Conservation (phyloP, 1,140 invertebrate genomes). For the Drosophila dunni region DNA sequence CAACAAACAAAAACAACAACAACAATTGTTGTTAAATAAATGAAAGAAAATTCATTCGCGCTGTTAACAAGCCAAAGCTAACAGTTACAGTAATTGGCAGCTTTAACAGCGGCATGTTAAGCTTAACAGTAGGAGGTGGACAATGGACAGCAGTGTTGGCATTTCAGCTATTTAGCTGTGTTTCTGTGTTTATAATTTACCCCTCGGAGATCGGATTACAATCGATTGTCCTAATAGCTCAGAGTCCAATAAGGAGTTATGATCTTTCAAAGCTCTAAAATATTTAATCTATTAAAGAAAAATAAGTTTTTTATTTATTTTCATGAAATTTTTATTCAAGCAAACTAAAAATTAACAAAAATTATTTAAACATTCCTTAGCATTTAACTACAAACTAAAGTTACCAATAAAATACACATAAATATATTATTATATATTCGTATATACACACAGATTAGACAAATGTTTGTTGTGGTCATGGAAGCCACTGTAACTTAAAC, state of each 20-base stretch:
- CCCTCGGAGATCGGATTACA: too few relatives aligned
- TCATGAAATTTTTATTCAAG: constrained; percentile 68
- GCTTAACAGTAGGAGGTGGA: background rate
- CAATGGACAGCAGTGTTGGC: background rate
- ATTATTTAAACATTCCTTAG: constrained; percentile 67
- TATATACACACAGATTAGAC: constrained; percentile 29
- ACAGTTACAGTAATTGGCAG: background rate
- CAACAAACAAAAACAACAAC: constrained; percentile 34
- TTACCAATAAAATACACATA: constrained; percentile 47
- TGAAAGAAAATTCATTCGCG: background rate
- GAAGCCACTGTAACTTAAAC: constrained; percentile 52
- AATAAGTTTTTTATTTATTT: background rate
- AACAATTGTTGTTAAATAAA: constrained; percentile 33
- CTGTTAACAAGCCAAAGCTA: constrained; percentile 1
- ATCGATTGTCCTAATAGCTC: too few relatives aligned
- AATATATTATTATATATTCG: constrained; percentile 23
- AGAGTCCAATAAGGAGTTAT: too few relatives aligned
- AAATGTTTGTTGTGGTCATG: background rate
- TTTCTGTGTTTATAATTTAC: background rate
- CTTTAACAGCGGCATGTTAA: background rate
- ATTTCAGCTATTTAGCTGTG: background rate
- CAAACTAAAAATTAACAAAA: constrained; percentile 78
- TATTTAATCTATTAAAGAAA: too few relatives aligned
- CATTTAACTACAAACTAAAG: constrained; percentile 33
- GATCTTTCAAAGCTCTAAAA: too few relatives aligned